These are phyloP conservation scores for Antheraea yamamai DNA, from an alignment of 2,888 invertebrate genomes.

Conservation along the genomic window DNA sequence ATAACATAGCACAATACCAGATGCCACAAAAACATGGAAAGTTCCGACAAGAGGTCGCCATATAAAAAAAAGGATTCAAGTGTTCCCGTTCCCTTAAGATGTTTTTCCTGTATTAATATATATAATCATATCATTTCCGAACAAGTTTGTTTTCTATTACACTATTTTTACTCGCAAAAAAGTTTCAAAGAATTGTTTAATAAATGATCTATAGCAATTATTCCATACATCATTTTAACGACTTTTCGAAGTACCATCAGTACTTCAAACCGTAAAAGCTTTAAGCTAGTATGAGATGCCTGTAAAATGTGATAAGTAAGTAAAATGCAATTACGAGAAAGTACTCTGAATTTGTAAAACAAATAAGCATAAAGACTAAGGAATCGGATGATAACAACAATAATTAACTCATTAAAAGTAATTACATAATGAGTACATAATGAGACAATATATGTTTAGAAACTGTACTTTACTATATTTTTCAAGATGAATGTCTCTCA, in stretches of 20 bases:
- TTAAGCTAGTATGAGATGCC: neutral
- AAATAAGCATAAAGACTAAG: neutral
- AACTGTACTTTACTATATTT: neutral
- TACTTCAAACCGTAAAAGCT: neutral
- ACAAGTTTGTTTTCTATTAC: no score
- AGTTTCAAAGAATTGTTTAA: no score
- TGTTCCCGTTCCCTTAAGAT: no score
- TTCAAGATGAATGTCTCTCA: neutral
- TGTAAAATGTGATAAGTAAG: neutral
- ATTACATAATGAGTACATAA: neutral
- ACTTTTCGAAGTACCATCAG: neutral
- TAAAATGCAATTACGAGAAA: neutral
- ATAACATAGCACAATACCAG: no score
- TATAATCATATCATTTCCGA: no score
- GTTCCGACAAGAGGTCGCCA: no score
- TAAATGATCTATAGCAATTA: no score
- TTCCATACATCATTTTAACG: neutral
- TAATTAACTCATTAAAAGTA: neutral
- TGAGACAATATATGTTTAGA: no score
- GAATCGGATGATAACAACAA: neutral
- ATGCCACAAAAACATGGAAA: no score
- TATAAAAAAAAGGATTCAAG: no score
- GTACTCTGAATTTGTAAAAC: neutral
- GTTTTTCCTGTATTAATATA: no score
- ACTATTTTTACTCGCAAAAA: no score